Base-by-base conservation (phyloP, 2,888 invertebrate genomes). In the Pterostichus niger region DNA sequence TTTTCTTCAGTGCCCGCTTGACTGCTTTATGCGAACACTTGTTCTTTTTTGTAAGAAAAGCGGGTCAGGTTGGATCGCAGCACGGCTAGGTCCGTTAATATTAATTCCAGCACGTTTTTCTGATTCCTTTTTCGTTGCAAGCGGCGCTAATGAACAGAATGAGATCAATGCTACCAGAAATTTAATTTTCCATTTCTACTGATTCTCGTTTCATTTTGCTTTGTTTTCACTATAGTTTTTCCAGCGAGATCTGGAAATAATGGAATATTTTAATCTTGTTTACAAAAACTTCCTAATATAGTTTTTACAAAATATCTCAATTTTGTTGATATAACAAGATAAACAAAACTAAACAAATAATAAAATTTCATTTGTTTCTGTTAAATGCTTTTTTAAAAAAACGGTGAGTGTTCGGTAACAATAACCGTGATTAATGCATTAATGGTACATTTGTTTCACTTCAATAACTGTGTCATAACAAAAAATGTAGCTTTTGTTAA, bases 81-180 rank as follows among this genome's bases (percentile, higher is more conserved):
- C 64, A 11, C 35, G 9, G 13, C 35, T 35, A 35, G 64, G 35
- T 64, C 64, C 64, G 64, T 64, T 64, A 64, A 64, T 64, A 64
- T 64, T 64, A 64, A 64, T 64, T 64, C 64, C 33, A 13, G 64
- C 64, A n/a, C 33, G 64, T 64, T 64, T 64, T 64, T 64, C 64
- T 64, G 64, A 64, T 64, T 64, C 64, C 64, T 64, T 64, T 64
- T 64, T 64, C 64, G 1, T 7, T 13, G 64, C 35, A 33, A 2
- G 64, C 64, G 64, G 64, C 64, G 64, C 35, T 64, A 64, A 64
- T 64, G 64, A 64, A 64, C 64, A 64, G 10, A 64, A 64, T 64
- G 64, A 64, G 64, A 64, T 64, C 64, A 35, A 64, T 64, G 64
- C 64, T n/a, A 31, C 31, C 64, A 64, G 31, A 64, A 64, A 64